A percentile compares a stretch with the other conserved stretches of the same genome.
These are phyloP conservation scores for Lytechinus variegatus DNA, from an alignment of 35 echinoderm and acorn worm species.

Conservation along the genomic window DNA sequence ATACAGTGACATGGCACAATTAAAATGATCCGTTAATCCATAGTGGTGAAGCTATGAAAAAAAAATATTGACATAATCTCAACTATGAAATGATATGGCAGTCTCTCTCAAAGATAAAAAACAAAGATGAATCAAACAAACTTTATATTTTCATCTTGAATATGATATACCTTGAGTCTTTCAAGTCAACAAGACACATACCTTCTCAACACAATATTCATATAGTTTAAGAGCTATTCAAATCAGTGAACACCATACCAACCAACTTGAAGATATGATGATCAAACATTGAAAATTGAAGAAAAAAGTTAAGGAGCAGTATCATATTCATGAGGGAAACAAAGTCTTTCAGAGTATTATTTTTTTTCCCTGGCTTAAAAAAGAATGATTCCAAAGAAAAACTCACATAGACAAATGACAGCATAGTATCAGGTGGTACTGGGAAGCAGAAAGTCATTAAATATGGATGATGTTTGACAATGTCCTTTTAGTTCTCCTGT, in stretches of 20 bases:
- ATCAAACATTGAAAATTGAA: not conserved
- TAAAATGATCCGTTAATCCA: not conserved
- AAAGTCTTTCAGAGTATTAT: too few relatives aligned
- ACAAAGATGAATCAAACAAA: not conserved
- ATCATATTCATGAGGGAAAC: too few relatives aligned
- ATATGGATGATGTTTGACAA: not conserved
- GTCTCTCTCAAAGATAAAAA: not conserved
- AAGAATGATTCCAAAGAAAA: not conserved
- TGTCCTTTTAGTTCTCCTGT: not conserved
- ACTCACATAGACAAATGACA: not conserved
- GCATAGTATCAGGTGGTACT: not conserved
- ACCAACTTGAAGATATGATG: not conserved
- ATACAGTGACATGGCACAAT: constrained; percentile 1
- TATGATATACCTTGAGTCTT: not conserved
- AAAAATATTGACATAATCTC: not conserved
- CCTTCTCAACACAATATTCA: not conserved
- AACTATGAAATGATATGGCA: not conserved
- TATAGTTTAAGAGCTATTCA: not conserved
- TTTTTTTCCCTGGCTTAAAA: too few relatives aligned
- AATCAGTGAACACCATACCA: not conserved
- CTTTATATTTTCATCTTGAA: not conserved
- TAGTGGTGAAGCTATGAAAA: not conserved
- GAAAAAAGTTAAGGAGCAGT: too few relatives aligned
- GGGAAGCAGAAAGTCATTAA: not conserved
- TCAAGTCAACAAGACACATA: not conserved